Evolutionary conservation across 2,888 invertebrate species (phyloP).

Genomic region (Molorchus minor): DNA sequence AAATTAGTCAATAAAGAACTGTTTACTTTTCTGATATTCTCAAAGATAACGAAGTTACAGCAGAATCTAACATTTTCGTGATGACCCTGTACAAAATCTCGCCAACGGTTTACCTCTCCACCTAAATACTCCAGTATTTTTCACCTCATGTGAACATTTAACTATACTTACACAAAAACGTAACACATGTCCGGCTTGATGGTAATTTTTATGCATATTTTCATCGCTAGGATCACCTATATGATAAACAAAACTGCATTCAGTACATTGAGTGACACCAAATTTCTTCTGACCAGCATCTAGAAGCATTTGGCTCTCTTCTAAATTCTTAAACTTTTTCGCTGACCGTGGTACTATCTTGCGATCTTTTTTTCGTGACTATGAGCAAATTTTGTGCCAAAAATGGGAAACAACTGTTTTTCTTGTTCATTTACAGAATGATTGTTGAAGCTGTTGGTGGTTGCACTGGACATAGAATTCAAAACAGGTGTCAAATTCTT

Average conservation of each 20-base stretch:
- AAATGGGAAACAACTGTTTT: slow-evolving; percentile 63
- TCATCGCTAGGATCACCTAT: slow-evolving; percentile 83
- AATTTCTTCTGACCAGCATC: slow-evolving; percentile 87
- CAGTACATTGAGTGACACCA: slow-evolving; percentile 77
- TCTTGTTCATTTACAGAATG: slow-evolving; percentile 7
- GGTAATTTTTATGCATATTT: slow-evolving; percentile 76
- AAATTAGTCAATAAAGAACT: too few species aligned
- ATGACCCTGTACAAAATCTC: too few species aligned
- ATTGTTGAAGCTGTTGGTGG: slow-evolving; percentile 35
- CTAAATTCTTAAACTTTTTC: slow-evolving; percentile 34
- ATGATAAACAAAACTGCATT: slow-evolving; percentile 79
- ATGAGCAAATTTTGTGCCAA: slow-evolving; percentile 49
- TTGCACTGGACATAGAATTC: slow-evolving; percentile 40
- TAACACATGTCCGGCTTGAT: slow-evolving; percentile 72
- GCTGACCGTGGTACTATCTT: slow-evolving; percentile 16
- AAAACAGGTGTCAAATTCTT: slow-evolving; percentile 53
- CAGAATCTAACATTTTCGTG: too few species aligned
- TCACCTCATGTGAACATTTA: not conserved
- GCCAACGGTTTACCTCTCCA: too few species aligned
- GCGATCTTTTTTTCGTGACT: slow-evolving; percentile 33
- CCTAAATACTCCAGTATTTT: not conserved
- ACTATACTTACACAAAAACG: slow-evolving; percentile 70
- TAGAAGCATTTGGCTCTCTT: slow-evolving; percentile 73
- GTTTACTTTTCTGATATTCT: too few species aligned
- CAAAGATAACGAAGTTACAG: too few species aligned